Evolutionary conservation across 53 echinoderm and acorn worm species (phyloP), one percentile per base, ranked within the genome.

Genomic region (Echinometra lucunter): DNA sequence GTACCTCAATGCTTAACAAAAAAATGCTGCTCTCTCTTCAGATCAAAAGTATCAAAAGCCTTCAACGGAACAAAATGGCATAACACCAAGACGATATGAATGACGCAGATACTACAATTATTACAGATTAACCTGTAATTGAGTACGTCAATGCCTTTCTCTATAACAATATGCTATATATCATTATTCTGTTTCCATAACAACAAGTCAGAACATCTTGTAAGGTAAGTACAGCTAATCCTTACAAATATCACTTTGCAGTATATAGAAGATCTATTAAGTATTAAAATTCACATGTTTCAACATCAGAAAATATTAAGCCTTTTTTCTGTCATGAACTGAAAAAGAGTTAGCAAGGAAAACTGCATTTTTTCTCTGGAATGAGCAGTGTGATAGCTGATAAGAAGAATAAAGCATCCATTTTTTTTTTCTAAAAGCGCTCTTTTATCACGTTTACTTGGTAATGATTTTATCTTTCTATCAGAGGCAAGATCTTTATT

Each of bases 161-260:
- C 44, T 81, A 19, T 16, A 45, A 83, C 8, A 28, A 49, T 81
- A 72, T 38, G 32, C 49, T 85, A 11, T 28, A 23, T 49, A 49
- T 85, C 45, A 15, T 81, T 66, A 35, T 25, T 63, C 72, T 44
- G 53, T 91, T 44, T 9, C 69, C 91, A 91, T 91, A 47, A 47
- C 19, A 91, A 91, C 91, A 70, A 91, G 23, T 70, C 60, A 10
- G 21, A 57, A 9, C 89, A 60, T 89, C 89, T 89, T 89, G 34
- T 11, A 27, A 1, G 60, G 3, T 23, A 89, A 63, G 58, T 38
- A 25, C 3, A 2, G 23, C 37, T 89, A 89, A 89, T 57, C 88
- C 60, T 60, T 45, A 89, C 23, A 89, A 89, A 89, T 89, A 89
- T 60, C 89, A 89, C 58, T 21, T 13, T 89, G 89, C 63, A 34